A percentile compares a stretch with the other conserved stretches of the same genome.
These are phyloP conservation scores for Philereme transversata DNA, from an alignment of 2,888 invertebrate species.

Conservation along the genomic window DNA sequence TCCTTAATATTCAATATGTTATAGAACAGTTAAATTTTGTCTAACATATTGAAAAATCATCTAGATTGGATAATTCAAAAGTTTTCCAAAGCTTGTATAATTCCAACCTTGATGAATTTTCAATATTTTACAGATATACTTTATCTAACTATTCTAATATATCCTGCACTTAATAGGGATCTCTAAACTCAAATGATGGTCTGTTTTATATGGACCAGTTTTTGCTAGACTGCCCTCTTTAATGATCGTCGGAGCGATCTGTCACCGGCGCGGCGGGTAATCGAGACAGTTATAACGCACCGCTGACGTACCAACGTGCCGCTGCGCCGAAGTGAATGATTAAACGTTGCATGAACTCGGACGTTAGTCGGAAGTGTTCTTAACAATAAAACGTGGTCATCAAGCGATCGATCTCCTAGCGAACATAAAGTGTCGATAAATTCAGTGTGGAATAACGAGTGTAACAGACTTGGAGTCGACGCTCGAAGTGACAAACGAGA, in stretches of 20 bases:
- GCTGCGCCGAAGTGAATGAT: conserved; percentile 50
- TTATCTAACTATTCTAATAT: too few species aligned
- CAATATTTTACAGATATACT: too few species aligned
- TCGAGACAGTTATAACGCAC: conserved; percentile 59
- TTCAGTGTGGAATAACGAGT: conserved; percentile 49
- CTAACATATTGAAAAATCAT: too few species aligned
- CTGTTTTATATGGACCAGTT: conserved; percentile 42
- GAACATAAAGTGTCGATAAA: conserved; percentile 54
- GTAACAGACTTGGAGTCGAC: conserved; percentile 39
- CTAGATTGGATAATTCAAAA: too few species aligned
- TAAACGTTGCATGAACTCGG: conserved; percentile 45
- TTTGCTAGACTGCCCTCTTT: conserved; percentile 39
- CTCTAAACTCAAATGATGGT: too few species aligned
- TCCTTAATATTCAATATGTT: too few species aligned
- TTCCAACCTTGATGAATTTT: too few species aligned
- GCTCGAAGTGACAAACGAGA: conserved; percentile 52
- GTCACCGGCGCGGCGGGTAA: conserved; percentile 54
- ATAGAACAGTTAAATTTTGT: too few species aligned
- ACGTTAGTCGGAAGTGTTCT: conserved; percentile 43
- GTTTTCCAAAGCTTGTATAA: too few species aligned
- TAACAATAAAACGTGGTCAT: conserved; percentile 51
- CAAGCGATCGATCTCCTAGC: conserved; percentile 49
- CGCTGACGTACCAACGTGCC: conserved; percentile 51
- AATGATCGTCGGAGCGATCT: conserved; percentile 53
- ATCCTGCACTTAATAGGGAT: too few species aligned